Percentiles rank a stretch among this genome's conserved stretches.
phyloP scores from a whole-genome alignment of 92 coral and sea anemone genomes.

The Actinernus sp. region DNA sequence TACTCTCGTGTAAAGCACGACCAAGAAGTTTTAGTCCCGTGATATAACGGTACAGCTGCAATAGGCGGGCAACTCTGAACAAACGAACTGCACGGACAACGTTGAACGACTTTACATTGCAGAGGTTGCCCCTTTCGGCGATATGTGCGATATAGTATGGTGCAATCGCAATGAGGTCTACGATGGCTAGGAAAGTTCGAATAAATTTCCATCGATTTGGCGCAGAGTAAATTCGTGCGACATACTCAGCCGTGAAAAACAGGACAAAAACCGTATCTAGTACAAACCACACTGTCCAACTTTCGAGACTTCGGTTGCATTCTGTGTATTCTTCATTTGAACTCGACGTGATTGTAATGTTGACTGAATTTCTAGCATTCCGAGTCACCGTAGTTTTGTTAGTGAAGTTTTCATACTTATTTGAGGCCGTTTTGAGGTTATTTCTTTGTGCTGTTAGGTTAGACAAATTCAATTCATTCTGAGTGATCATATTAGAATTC shows the following conservation, averaged over 20 bases:
- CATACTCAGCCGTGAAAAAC: conserved; percentile 81
- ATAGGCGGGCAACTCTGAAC: conserved; percentile 78
- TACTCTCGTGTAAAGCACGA: conserved; percentile 69
- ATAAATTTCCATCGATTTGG: conserved; percentile 67
- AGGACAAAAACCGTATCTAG: conserved; percentile 73
- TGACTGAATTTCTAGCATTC: too few species aligned
- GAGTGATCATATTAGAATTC: too few species aligned
- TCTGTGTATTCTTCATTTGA: neutral
- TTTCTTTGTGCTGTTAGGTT: too few species aligned
- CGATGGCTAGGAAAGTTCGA: conserved; percentile 71
- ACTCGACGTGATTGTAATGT: too few species aligned
- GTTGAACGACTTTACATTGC: conserved; percentile 77
- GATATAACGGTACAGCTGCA: conserved; percentile 87
- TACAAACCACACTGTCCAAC: conserved; percentile 54
- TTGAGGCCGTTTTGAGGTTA: neutral
- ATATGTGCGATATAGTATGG: conserved; percentile 80
- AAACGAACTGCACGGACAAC: conserved; percentile 89
- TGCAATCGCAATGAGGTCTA: conserved; percentile 79
- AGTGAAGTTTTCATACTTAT: neutral
- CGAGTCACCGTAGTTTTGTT: too few species aligned
- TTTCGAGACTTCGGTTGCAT: neutral
- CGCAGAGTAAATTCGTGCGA: conserved; percentile 67
- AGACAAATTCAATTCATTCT: too few species aligned
- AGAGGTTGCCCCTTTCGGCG: conserved; percentile 46
- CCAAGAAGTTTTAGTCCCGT: conserved; percentile 84